A percentile compares a stretch with the other conserved stretches of the same genome.
phyloP scores from a whole-genome alignment of 2,888 invertebrate genomes.

The Pycnomerus fuliginosus region DNA sequence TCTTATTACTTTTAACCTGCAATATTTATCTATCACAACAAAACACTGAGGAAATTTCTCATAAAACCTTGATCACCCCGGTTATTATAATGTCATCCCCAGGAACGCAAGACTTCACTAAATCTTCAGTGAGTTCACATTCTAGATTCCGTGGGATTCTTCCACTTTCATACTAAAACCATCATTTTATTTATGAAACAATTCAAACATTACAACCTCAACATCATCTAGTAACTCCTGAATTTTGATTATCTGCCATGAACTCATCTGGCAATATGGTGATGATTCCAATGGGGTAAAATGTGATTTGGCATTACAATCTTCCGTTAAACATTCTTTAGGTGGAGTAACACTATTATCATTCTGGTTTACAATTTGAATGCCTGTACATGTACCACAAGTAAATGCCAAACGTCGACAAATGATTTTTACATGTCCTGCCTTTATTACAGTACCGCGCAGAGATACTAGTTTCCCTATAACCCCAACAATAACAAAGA shows the following conservation, averaged over 20 bases:
- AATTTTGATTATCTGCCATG: constrained; percentile 78
- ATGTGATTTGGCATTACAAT: constrained; percentile 61
- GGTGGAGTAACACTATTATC: constrained; percentile 63
- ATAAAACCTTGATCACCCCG: constrained; percentile 76
- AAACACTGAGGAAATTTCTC: constrained; percentile 7
- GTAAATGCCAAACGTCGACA: constrained; percentile 77
- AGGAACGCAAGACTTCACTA: constrained; percentile 80
- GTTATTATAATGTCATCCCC: constrained; percentile 87
- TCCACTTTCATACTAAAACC: constrained; percentile 63
- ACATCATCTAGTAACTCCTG: constrained; percentile 75
- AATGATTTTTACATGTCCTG: constrained; percentile 71
- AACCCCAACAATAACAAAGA: constrained; percentile 28
- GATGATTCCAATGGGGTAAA: constrained; percentile 67
- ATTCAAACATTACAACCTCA: constrained; percentile 54
- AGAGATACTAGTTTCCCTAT: constrained; percentile 74
- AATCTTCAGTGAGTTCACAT: constrained; percentile 79
- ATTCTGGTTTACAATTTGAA: constrained; percentile 67
- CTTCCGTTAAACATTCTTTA: constrained; percentile 57
- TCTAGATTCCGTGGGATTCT: constrained; percentile 78
- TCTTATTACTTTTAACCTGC: constrained; percentile 60
- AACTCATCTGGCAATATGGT: constrained; percentile 69
- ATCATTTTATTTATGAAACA: constrained; percentile 12
- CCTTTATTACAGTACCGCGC: constrained; percentile 82
- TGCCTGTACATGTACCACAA: constrained; percentile 66
- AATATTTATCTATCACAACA: constrained; percentile 16